Evolutionary conservation across 2,113 vertebrate species (phyloP).

Genomic region (Chinchilla lanigera): DNA sequence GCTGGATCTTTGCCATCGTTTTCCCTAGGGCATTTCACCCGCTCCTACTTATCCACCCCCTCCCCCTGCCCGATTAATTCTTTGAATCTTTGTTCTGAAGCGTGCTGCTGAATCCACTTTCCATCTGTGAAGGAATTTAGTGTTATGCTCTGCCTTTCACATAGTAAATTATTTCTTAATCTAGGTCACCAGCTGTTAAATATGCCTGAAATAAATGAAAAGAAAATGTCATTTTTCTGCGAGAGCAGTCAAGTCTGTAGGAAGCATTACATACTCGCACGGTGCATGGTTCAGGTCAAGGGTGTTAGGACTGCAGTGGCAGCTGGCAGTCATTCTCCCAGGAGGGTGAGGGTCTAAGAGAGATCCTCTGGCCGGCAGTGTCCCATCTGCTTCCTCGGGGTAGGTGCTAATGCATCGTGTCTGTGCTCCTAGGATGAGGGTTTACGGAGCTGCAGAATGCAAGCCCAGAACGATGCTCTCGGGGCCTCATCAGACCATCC

Average conservation of each 20-base stretch:
- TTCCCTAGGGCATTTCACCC: background rate
- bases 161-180: constrained; percentile 73
- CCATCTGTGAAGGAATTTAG: constrained; percentile 72
- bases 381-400: background rate
- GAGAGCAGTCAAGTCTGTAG: background rate
- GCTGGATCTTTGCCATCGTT: background rate
- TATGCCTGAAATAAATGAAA: constrained; percentile 74
- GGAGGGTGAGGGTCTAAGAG: background rate
- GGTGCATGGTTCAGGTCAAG: background rate
- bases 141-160: constrained; percentile 54
- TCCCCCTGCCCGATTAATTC: background rate
- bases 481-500: background rate
- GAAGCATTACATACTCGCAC: background rate
- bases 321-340: background rate
- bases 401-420: background rate
- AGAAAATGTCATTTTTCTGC: constrained; percentile 43
- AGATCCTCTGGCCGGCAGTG: background rate
- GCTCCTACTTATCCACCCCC: background rate
- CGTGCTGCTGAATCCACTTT: constrained; percentile 57
- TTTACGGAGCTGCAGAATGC: background rate
- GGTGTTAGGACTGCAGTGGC: background rate
- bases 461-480: background rate
- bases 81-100: constrained; percentile 46
- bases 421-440: background rate
- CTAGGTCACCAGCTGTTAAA: constrained; percentile 81